Percentiles rank a stretch among this genome's conserved stretches.
Evolutionary conservation across 2,797 vertebrate species (phyloP).

Genomic region (Cephalopachus bancanus): DNA sequence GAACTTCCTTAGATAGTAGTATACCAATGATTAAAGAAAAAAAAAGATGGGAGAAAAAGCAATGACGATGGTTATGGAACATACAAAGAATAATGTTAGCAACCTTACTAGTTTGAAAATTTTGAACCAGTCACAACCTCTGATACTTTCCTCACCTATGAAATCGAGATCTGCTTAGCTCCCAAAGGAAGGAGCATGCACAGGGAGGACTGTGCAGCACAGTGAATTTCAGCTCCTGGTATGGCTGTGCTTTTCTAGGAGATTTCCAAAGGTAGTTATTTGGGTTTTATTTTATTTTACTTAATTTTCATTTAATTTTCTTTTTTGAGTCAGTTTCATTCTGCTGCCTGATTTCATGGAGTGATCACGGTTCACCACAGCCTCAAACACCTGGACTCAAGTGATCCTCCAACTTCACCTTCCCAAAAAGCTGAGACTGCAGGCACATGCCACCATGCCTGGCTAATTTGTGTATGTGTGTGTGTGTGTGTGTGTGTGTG

Average conservation of each 20-base stretch:
- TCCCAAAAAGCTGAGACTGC: too few relatives aligned
- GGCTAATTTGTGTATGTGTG: too few relatives aligned
- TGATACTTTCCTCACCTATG: neutral
- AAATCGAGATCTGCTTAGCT: neutral
- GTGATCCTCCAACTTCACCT: too few relatives aligned
- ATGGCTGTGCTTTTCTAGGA: conserved; percentile 3
- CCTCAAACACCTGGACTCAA: too few relatives aligned
- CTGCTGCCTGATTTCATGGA: too few relatives aligned
- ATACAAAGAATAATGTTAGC: conserved; percentile 40
- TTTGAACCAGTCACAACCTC: neutral
- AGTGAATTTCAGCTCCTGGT: neutral
- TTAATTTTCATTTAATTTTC: too few relatives aligned
- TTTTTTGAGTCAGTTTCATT: too few relatives aligned
- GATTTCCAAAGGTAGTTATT: conserved; percentile 2
- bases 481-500: too few relatives aligned
- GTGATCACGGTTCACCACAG: too few relatives aligned
- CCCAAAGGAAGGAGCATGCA: neutral
- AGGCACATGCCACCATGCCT: too few relatives aligned
- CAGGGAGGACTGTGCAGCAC: neutral
- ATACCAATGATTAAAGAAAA: neutral
- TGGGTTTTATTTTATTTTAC: too few relatives aligned
- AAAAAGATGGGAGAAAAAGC: neutral
- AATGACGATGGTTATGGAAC: neutral
- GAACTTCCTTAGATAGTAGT: neutral
- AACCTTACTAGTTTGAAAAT: neutral